Evolutionary conservation across 2,113 vertebrate genomes (phyloP), one percentile per base, ranked within the genome.

Genomic region (Hyaena hyaena): DNA sequence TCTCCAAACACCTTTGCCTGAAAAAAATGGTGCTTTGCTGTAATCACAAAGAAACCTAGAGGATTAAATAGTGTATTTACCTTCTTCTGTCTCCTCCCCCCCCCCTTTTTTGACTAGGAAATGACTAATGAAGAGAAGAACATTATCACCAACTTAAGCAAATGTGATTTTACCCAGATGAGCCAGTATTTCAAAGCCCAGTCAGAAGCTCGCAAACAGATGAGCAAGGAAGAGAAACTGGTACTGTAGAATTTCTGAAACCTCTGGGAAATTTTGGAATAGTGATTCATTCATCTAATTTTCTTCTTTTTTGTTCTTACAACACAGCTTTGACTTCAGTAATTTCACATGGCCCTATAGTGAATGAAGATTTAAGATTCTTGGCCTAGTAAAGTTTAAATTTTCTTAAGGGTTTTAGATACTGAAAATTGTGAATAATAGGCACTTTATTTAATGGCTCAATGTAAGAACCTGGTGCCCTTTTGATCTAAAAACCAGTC

Each of bases 161-260:
- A 99, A 98, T 99, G 99, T 97, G 98, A 99, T 98, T 99, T 99
- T 98, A 99, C 96, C 71, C 99, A 99, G 85, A 99, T 99, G 99
- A 99, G 95, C 93, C 99, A 99, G 90, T 99, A 99, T 99, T 99
- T 99, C 97, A 99, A 99, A 99, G 99, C 99, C 69, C 99, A 99
- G 93, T 76, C 99, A 0, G 99, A 99, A 98, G 99, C 99, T 97
- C 99, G 99, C 98, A 99, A 99, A 98, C 99, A 99, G 98, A 99
- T 99, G 99, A 99, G 99, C 87, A 99, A 99, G 98, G 99, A 99
- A 81, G 99, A 99, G 88, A 99, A 99, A 98, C 99, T 98, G 99
- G 99, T 99, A 98, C 84, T 88, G 31, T 16, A 58, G 61, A 91
- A 86, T 89, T 93, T 96, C 71, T 66, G 85, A 93, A 96, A 53